phyloP scores from a whole-genome alignment of 2,113 vertebrate genomes.

The Todiramphus saurophagus region DNA sequence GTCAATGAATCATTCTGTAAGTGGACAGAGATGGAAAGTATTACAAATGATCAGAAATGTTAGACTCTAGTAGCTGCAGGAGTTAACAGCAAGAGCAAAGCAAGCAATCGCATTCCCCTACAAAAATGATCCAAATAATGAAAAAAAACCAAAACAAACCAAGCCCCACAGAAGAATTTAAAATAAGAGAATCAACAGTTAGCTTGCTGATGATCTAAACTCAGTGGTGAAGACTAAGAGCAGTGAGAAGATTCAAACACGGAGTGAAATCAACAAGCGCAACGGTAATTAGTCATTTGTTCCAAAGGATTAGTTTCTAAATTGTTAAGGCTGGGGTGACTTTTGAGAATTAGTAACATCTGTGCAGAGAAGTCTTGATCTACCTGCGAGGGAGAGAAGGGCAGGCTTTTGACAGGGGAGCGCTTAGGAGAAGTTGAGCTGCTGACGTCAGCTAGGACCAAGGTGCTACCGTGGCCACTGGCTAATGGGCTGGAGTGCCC shows the following conservation, averaged over 20 bases:
- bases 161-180: background rate
- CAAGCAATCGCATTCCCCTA: background rate
- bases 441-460: slow-evolving; percentile 78
- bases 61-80: slow-evolving; percentile 38
- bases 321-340: slow-evolving; percentile 77
- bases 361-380: slow-evolving; percentile 79
- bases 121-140: slow-evolving; percentile 10
- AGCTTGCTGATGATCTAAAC: slow-evolving; percentile 48
- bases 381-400: slow-evolving; percentile 95
- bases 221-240: slow-evolving; percentile 17
- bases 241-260: slow-evolving; percentile 59
- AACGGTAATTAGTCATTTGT: slow-evolving; percentile 81
- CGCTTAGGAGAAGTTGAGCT: slow-evolving; percentile 83
- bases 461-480: slow-evolving; percentile 71
- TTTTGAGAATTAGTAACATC: slow-evolving; percentile 82
- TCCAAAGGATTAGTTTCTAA: slow-evolving; percentile 85
- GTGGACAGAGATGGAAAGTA: slow-evolving; percentile 62
- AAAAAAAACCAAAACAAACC: background rate
- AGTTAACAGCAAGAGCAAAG: slow-evolving; percentile 58
- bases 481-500: slow-evolving; percentile 72
- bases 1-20: slow-evolving; percentile 71
- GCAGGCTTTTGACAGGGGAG: slow-evolving; percentile 86
- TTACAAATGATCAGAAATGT: slow-evolving; percentile 42
- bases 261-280: slow-evolving; percentile 70
- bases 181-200: slow-evolving; percentile 56